Evolutionary conservation across 2,888 invertebrate species (phyloP), one percentile per base, ranked within the genome.

Genomic region (Plagodis pulveraria): DNA sequence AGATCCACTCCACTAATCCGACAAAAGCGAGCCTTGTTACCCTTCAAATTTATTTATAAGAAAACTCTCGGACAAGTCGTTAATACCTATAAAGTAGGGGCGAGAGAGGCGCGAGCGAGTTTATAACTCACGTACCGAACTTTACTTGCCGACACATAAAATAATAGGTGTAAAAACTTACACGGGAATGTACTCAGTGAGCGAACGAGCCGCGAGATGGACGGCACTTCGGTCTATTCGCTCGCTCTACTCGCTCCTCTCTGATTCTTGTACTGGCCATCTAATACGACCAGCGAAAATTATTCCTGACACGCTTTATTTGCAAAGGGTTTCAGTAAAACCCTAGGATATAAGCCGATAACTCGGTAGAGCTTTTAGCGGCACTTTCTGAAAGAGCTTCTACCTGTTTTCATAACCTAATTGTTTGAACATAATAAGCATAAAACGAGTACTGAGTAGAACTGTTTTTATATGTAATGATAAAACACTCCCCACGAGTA

Each of bases 1-100:
- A 90, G 91, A 92, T 92, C 91, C 91, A 89, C 90, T 91, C 87
- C 81, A 89, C 91, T 92, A 92, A 92, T 92, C 91, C 92, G 86
- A 92, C 92, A 92, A 92, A 92, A 91, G 91, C 91, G 90, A 91
- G 90, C 89, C 91, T 91, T 92, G 92, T 92, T 90, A 89, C 92
- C 92, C 91, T 92, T 92, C 92, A 92, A 92, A 92, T 92, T 92
- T 92, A 92, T 92, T 92, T 92, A 92, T 92, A 92, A 92, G 92
- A 92, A 92, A 92, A 92, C 91, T 91, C 92, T 92, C 88, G 91
- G 92, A 92, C 92, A 92, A 91, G 92, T 90, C 92, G 92, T 92
- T 92, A 92, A 92, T 92, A 92, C 92, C 91, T 92, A 92, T 92
- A 92, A 92, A 92, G 92, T 91, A 92, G 91, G 91, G 91, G 91